Percentiles rank a stretch among this genome's conserved stretches.
phyloP scores from a whole-genome alignment of 2,113 vertebrate genomes.

The Charina bottae region DNA sequence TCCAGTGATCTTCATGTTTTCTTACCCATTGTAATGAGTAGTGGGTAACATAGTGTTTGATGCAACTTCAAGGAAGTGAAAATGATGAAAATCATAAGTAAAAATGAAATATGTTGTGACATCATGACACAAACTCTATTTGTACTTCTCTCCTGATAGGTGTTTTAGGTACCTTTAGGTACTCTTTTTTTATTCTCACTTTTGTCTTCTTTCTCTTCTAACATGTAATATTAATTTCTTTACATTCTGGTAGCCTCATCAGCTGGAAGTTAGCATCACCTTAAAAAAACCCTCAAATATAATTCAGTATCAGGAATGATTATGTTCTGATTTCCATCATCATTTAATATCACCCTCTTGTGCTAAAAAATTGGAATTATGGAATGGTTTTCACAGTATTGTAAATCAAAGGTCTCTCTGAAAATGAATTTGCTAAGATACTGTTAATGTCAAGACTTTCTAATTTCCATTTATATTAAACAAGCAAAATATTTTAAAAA shows the following conservation, averaged over 20 bases:
- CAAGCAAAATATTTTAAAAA: background rate
- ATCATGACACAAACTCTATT: background rate
- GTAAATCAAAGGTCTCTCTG: conserved; percentile 12
- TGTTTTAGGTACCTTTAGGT: background rate
- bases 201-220: background rate
- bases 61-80: background rate
- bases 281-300: background rate
- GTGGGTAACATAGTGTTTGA: background rate
- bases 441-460: conserved; percentile 20
- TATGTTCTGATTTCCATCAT: conserved; percentile 6
- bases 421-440: conserved; percentile 23
- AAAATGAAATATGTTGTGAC: background rate
- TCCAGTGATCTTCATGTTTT: background rate
- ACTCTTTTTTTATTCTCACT: background rate
- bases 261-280: conserved; percentile 9
- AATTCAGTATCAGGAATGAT: conserved; percentile 1
- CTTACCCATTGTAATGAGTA: background rate
- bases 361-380: background rate
- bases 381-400: conserved; percentile 22
- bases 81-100: background rate
- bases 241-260: background rate
- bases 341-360: conserved; percentile 17
- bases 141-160: background rate
- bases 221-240: background rate
- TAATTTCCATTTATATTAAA: conserved; percentile 34